phyloP scores from a whole-genome alignment of 1,140 invertebrate species.

The Drosophila elegans region DNA sequence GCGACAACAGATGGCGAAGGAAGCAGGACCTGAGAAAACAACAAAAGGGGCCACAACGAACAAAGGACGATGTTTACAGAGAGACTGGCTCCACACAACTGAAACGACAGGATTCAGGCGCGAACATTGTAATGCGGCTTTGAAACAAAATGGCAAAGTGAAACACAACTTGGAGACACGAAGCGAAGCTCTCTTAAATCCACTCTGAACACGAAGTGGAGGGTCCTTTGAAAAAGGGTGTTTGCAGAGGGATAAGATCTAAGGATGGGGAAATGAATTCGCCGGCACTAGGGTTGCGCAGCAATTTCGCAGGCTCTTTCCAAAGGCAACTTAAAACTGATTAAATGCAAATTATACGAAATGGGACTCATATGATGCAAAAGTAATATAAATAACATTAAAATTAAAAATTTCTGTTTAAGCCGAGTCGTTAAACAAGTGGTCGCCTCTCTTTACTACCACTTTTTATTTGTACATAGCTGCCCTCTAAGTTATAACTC shows the following conservation, averaged over 20 bases:
- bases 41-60: background rate
- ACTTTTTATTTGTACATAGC: too few relatives aligned
- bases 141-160: slow-evolving; percentile 2
- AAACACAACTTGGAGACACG: background rate
- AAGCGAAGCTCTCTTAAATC: slow-evolving; percentile 4
- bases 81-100: slow-evolving; percentile 3
- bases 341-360: too few relatives aligned
- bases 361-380: too few relatives aligned
- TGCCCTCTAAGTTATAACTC: too few relatives aligned
- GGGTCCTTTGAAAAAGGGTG: background rate
- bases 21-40: background rate
- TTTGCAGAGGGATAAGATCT: background rate
- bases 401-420: too few relatives aligned
- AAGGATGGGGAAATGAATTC: slow-evolving; percentile 1
- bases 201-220: background rate
- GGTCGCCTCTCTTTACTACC: too few relatives aligned
- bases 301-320: background rate
- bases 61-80: slow-evolving; percentile 12
- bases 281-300: background rate
- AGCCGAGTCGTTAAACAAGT: too few relatives aligned
- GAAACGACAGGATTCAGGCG: background rate
- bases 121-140: background rate
- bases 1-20: slow-evolving; percentile 6
- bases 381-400: too few relatives aligned
- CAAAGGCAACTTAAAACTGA: background rate